Evolutionary conservation across 2,113 vertebrate species (phyloP), one percentile per base, ranked within the genome.

Genomic region (Oenanthe melanoleuca): DNA sequence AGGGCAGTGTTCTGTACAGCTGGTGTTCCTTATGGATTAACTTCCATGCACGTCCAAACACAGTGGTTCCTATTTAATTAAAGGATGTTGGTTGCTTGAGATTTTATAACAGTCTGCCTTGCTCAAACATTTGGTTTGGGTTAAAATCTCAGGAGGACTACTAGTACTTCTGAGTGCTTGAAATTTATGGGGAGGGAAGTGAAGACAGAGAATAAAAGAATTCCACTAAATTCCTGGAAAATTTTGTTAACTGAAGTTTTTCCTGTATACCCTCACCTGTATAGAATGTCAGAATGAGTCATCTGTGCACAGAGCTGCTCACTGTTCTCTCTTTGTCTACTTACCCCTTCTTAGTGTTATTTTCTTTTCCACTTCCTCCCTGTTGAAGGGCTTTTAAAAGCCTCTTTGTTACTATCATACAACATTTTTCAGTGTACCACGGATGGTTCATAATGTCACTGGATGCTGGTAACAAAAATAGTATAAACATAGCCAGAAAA

Each of bases 81-180:
- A 84, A 70, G 81, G 47, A 78, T 86, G 56, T 73, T 90, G 79
- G 47, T 63, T 89, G 52, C 44, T 42, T 86, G 71, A 78, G 70
- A 44, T 81, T 94, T 96, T 96, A 8, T 73, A 94, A 67, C 55
- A n/a, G 40, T 33, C 74, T 89, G 29, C 88, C 71, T 92, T 85
- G 74, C 92, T 88, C 72, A 75, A 38, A 65, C 83, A 81, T 67
- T 95, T 96, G 55, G 69, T 92, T 91, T 93, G 49, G 25, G 57
- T 89, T 73, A 90, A 83, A 82, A 55, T 95, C 88, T 97, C 91
- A 57, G 79, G 45, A 92, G 95, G 60, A 81, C 78, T 81, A 9
- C 63, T 82, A 79, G 56, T 80, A 47, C 81, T 95, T 94, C 65
- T 33, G 71, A 70, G 78, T 80, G 24, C 75, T 70, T 86, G 92